phyloP scores from a whole-genome alignment of 2,113 vertebrate species.

The Mobula birostris region DNA sequence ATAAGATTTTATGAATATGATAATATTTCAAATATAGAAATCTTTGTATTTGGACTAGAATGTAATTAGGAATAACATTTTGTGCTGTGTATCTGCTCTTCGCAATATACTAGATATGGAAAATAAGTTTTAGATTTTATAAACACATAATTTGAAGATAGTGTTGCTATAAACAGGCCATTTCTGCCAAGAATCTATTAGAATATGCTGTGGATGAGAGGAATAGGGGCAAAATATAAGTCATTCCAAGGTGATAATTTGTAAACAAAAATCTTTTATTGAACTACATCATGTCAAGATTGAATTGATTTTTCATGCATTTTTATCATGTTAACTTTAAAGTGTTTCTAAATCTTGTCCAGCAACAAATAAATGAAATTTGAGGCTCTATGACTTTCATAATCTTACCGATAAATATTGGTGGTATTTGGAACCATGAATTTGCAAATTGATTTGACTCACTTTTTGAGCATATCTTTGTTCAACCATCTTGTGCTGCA shows the following conservation, averaged over 20 bases:
- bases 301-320: conserved; percentile 21
- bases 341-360: neutral
- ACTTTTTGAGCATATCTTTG: conserved; percentile 5
- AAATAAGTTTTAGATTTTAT: neutral
- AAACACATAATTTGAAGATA: neutral
- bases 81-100: neutral
- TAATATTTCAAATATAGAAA: neutral
- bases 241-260: neutral
- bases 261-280: neutral
- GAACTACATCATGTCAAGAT: conserved; percentile 10
- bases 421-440: conserved; percentile 8
- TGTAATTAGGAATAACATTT: neutral
- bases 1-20: neutral
- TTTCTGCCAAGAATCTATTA: neutral
- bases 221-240: neutral
- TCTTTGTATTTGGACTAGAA: neutral
- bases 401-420: conserved; percentile 9
- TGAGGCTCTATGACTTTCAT: neutral
- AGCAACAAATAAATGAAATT: neutral
- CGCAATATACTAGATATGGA: neutral
- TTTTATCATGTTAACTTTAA: neutral
- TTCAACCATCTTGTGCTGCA: neutral
- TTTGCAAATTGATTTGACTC: conserved; percentile 22
- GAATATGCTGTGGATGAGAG: neutral
- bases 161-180: neutral